Evolutionary conservation across 2,113 vertebrate species (phyloP).

Genomic region (Megaptera novaeangliae): DNA sequence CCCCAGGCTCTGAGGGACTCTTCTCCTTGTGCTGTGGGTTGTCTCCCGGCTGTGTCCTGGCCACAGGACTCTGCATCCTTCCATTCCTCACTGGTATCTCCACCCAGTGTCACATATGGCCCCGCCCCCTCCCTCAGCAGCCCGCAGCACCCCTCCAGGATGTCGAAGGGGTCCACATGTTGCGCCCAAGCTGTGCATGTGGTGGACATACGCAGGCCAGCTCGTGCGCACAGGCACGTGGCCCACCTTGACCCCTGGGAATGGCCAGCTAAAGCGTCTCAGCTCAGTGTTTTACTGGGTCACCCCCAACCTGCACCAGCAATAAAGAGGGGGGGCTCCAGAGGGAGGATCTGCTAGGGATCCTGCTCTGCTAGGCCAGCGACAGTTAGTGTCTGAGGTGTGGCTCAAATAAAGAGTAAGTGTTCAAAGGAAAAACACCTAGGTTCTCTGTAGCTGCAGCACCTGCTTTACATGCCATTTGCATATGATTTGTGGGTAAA

Average conservation of each 20-base stretch:
- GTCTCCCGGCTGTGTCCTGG: background rate
- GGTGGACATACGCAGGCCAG: background rate
- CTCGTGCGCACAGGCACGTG: rapidly evolving
- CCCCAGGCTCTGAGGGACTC: background rate
- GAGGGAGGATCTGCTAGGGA: background rate
- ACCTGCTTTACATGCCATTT: background rate
- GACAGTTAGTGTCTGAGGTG: background rate
- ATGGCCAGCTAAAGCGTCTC: background rate
- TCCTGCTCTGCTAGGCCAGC: background rate
- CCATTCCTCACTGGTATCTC: background rate
- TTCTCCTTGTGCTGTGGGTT: background rate
- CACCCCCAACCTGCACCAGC: background rate
- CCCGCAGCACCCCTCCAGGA: background rate
- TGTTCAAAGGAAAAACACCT: background rate
- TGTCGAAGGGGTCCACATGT: background rate
- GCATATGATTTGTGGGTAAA: background rate
- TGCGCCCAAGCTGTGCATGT: background rate
- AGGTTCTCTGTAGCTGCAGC: background rate
- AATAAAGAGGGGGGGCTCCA: background rate
- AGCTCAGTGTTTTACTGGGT: background rate
- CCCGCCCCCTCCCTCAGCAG: too few relatives aligned
- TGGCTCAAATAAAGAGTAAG: background rate
- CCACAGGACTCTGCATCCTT: background rate
- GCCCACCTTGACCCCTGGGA: background rate
- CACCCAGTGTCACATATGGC: background rate